Evolutionary conservation across 1,140 invertebrate genomes (phyloP), one percentile per base, ranked within the genome.

Genomic region (Bombus huntii): DNA sequence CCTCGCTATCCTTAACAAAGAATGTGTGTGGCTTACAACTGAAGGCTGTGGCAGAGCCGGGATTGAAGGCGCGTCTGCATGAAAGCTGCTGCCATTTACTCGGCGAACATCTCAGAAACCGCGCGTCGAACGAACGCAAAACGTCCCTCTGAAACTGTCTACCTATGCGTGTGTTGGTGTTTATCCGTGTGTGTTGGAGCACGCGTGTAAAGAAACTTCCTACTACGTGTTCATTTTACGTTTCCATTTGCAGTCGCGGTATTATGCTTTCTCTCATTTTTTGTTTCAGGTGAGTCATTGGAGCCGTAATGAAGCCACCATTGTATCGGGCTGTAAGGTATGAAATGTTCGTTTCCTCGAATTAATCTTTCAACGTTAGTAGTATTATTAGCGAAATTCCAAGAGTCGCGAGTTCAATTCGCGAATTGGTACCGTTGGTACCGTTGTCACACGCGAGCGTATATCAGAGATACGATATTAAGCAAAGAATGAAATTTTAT

Each of bases 51-150:
- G 47, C 68, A 42, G 39, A 31, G 28, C 81, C n/a, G 73, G 73
- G 81, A 83, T 83, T 83, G 81, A 70, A 83, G 75, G 57, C 75
- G 65, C 47, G 82, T 83, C 78, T 70, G 65, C 65, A 78, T 83
- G 71, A 78, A 83, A 83, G 82, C 82, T 37, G 47, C 82, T 59
- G 71, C 75, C 75, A 71, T 83, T 83, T 70, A 83, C 57, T 65
- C 53, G 12, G 53, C 39, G 47, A n/a, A 34, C 34, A 62, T 62
- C 37, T 74, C 57, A 37, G 44, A 76, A 62, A 53, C 15, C 18
- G 75, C 75, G 75, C 57, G 70, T 73, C 47, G 79, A 81, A 72
- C 68, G 37, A 18, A 28, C 37, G 31, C 22, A 47, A 47, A 80
- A 53, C 37, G 66, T 70, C 15, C 15, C 31, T 71, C 15, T 15